Evolutionary conservation across 2,113 vertebrate species (phyloP).

Genomic region (Brevimyrus niger): DNA sequence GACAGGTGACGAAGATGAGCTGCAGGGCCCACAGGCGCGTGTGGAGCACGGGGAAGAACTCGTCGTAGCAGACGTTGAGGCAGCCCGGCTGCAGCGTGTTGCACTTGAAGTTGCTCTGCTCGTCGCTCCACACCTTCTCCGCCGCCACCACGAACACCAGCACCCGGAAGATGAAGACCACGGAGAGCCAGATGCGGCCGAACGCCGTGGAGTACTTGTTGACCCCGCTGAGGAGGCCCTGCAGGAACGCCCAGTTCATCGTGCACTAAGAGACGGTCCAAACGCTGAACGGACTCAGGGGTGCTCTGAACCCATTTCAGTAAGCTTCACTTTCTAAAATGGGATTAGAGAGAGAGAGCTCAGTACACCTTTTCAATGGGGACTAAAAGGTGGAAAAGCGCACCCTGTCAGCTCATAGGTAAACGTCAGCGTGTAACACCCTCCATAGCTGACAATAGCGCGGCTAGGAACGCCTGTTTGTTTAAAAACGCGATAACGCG

Average conservation of each 20-base stretch:
- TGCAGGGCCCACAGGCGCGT: conserved; percentile 89
- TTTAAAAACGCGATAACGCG: background rate
- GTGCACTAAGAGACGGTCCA: background rate
- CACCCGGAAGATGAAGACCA: conserved; percentile 84
- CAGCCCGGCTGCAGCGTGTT: conserved; percentile 84
- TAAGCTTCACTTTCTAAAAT: background rate
- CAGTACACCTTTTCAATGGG: background rate
- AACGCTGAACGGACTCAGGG: background rate
- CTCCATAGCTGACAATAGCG: background rate
- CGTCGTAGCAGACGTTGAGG: conserved; percentile 77
- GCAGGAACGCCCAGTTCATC: conserved; percentile 80
- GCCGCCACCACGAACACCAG: conserved; percentile 81
- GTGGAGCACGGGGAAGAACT: conserved; percentile 78
- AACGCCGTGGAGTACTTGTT: conserved; percentile 86
- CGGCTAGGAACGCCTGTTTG: background rate
- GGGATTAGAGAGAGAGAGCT: background rate
- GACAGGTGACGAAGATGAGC: conserved; percentile 87
- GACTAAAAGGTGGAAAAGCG: background rate
- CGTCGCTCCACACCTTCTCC: conserved; percentile 77
- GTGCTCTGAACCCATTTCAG: background rate
- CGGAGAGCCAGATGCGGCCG: conserved; percentile 80
- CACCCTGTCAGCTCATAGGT: background rate
- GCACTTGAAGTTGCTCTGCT: conserved; percentile 84
- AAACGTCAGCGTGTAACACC: background rate
- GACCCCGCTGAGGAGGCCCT: conserved; percentile 72